A percentile compares a stretch with the other conserved stretches of the same genome.
Conservation (phyloP, 2,797 vertebrate species). For the Schizopygopsis pylzovi region DNA sequence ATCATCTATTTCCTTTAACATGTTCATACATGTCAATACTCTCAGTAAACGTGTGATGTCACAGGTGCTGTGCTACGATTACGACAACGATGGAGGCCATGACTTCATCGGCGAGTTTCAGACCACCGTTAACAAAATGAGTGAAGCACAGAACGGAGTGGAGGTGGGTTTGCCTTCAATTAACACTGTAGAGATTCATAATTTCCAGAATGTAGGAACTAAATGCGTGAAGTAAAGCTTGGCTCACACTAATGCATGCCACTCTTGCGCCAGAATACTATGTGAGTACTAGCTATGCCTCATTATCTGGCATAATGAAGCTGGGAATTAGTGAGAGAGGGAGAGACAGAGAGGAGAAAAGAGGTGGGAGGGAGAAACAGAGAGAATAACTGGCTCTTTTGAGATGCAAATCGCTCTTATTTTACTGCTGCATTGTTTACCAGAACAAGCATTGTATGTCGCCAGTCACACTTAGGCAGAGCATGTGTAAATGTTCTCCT, state of each 20-base stretch:
- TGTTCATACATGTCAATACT: background rate
- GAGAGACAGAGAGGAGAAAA: slow-evolving; percentile 49
- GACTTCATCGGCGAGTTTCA: slow-evolving; percentile 98
- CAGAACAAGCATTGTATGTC: slow-evolving; percentile 64
- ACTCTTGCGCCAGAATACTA: slow-evolving; percentile 42
- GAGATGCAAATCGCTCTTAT: slow-evolving; percentile 70
- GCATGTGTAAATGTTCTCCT: slow-evolving; percentile 18
- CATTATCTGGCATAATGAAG: slow-evolving; percentile 60
- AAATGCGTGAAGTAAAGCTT: slow-evolving; percentile 32
- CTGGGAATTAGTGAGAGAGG: slow-evolving; percentile 45
- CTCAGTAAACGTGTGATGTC: slow-evolving; percentile 18
- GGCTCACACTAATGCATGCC: slow-evolving; percentile 48
- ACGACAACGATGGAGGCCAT: slow-evolving; percentile 94
- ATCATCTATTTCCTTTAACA: background rate
- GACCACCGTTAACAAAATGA: slow-evolving; percentile 89
- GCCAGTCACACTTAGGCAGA: slow-evolving; percentile 46
- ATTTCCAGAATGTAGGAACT: slow-evolving; percentile 26
- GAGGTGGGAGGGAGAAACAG: slow-evolving; percentile 52
- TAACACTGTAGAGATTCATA: slow-evolving; percentile 24
- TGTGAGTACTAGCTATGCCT: slow-evolving; percentile 45
- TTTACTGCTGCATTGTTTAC: slow-evolving; percentile 64
- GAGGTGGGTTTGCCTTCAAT: slow-evolving; percentile 77
- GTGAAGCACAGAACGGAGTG: slow-evolving; percentile 84
- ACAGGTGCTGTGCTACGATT: slow-evolving; percentile 94
- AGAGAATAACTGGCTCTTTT: slow-evolving; percentile 68